Conservation (phyloP, 2,797 vertebrate genomes). For the Holocentrus rufus region DNA sequence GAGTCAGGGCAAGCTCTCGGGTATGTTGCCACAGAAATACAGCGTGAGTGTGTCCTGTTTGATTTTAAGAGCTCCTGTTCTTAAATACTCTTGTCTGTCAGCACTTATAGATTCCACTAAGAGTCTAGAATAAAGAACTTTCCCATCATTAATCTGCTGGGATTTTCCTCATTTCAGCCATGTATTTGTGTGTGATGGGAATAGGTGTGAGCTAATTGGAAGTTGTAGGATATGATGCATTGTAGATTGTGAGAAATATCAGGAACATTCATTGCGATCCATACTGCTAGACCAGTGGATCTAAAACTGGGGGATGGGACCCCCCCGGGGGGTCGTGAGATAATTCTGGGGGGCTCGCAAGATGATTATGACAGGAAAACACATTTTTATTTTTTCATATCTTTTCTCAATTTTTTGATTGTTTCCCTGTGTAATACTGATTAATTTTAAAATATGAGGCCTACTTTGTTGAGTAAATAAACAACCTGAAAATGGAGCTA, state of each 20-base stretch:
- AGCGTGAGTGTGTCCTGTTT: slow-evolving; percentile 73
- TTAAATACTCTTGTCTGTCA: slow-evolving; percentile 80
- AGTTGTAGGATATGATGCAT: slow-evolving; percentile 13
- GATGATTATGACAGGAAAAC: no score
- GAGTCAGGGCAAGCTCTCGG: slow-evolving; percentile 77
- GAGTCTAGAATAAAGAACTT: slow-evolving; percentile 72
- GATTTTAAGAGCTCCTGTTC: slow-evolving; percentile 76
- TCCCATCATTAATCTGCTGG: slow-evolving; percentile 60
- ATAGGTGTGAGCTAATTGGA: slow-evolving; percentile 64
- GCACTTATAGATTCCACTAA: slow-evolving; percentile 70
- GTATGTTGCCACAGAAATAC: slow-evolving; percentile 71
- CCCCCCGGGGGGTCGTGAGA: no score
- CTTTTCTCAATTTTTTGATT: no score
- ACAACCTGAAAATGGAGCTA: no score
- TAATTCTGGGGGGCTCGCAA: no score
- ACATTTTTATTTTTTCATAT: no score
- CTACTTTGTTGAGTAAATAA: no score
- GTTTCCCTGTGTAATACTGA: no score
- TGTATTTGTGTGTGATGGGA: slow-evolving; percentile 64
- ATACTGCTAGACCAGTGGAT: neutral
- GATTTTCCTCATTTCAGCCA: slow-evolving; percentile 63
- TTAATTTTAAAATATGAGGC: no score
- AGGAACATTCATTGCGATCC: neutral
- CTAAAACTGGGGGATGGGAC: no score
- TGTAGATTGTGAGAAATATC: slow-evolving; percentile 7